A percentile compares a stretch with the other conserved stretches of the same genome.
Conservation (phyloP, 2,797 vertebrate genomes). For the Molothrus ater region DNA sequence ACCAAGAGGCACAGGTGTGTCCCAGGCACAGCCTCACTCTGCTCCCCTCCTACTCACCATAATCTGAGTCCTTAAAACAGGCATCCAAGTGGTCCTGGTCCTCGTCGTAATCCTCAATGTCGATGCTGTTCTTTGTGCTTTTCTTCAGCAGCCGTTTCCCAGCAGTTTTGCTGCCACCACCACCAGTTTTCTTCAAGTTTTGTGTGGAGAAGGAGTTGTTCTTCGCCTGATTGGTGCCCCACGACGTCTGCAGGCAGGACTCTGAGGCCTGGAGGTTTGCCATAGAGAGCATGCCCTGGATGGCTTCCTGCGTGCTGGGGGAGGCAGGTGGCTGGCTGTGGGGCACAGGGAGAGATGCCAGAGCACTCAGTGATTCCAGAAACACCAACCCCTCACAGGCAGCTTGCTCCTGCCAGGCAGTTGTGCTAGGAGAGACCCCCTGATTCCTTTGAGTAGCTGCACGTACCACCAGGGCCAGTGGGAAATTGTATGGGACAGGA, state of each 20-base stretch:
- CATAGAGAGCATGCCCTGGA: slow-evolving; percentile 99
- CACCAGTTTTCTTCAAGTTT: slow-evolving; percentile 81
- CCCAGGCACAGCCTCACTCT: not conserved
- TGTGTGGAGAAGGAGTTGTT: slow-evolving; percentile 83
- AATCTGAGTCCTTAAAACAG: slow-evolving; percentile 98
- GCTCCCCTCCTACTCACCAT: slow-evolving; percentile 77
- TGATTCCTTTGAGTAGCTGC: not conserved
- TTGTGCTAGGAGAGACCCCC: not conserved
- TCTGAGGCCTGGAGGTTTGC: slow-evolving; percentile 97
- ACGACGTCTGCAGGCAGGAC: slow-evolving; percentile 88
- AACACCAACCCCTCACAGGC: not conserved
- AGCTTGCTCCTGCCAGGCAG: not conserved
- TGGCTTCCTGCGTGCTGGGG: slow-evolving; percentile 99
- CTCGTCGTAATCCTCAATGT: slow-evolving; percentile 90
- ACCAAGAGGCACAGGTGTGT: not conserved
- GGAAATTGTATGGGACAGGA: not conserved
- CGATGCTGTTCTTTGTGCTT: slow-evolving; percentile 87
- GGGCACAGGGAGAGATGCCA: slow-evolving; percentile 5
- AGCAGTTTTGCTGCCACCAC: slow-evolving; percentile 78
- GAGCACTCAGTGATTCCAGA: not conserved
- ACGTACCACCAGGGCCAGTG: not conserved
- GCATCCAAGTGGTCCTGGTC: slow-evolving; percentile 97
- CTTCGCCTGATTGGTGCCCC: slow-evolving; percentile 89
- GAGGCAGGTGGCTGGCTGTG: slow-evolving; percentile 96
- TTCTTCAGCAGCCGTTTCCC: slow-evolving; percentile 90